These are phyloP conservation scores for Gobius niger DNA, from an alignment of 2,113 vertebrate genomes.

Conservation along the genomic window DNA sequence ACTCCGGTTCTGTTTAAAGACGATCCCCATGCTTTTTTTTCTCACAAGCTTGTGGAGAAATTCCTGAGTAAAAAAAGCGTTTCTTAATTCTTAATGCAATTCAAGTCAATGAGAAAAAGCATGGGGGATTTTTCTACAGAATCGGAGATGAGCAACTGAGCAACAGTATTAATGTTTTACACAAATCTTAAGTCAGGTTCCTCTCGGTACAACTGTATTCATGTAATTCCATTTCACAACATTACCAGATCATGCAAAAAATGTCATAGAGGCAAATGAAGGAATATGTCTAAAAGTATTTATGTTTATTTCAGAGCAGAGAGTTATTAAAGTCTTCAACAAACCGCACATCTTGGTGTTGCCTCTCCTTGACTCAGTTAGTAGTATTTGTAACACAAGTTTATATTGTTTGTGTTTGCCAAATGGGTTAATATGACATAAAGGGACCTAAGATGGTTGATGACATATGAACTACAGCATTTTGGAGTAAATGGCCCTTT, in stretches of 20 bases:
- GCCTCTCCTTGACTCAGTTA: neutral
- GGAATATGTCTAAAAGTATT: slow-evolving; percentile 6
- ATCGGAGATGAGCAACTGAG: neutral
- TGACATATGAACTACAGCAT: no score
- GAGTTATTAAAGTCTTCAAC: neutral
- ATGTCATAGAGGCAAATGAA: neutral
- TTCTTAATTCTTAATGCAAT: neutral
- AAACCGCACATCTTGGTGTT: neutral
- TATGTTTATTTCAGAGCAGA: slow-evolving; percentile 17
- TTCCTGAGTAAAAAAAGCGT: no score
- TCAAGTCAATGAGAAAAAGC: neutral
- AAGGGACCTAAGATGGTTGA: no score
- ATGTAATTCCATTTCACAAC: slow-evolving; percentile 1
- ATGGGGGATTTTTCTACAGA: neutral
- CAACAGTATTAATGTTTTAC: slow-evolving; percentile 1
- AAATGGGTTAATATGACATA: no score
- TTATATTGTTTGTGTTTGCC: no score
- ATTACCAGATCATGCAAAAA: slow-evolving; percentile 2
- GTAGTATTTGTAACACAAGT: no score
- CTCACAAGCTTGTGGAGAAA: no score
- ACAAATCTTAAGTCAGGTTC: neutral
- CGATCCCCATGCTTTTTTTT: no score
- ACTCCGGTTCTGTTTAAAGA: no score
- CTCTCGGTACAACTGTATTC: neutral
- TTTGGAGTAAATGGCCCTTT: neutral